Percentiles rank a stretch among this genome's conserved stretches.
Conservation (phyloP, 37 sponge, comb jelly and placozoan species). For the Oscarella lobularis region DNA sequence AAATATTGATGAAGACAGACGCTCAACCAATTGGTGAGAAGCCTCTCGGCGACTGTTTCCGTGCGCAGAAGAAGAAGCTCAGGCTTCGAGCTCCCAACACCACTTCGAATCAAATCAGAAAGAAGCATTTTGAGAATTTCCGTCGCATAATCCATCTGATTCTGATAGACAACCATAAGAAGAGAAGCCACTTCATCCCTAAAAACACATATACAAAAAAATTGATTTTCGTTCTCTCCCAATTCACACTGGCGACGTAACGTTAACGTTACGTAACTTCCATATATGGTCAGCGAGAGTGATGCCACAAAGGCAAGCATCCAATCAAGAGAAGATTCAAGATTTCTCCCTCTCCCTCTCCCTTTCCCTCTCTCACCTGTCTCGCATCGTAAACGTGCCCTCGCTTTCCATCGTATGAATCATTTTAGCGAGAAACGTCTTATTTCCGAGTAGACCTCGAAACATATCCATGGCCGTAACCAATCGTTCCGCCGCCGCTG, state of each 20-base stretch:
- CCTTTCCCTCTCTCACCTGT: too few relatives aligned
- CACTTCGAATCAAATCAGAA: constrained; percentile 3
- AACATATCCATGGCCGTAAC: not conserved
- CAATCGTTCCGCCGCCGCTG: too few relatives aligned
- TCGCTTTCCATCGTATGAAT: constrained; percentile 11
- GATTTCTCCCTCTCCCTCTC: too few relatives aligned
- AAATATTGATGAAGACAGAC: constrained; percentile 71
- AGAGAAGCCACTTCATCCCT: constrained; percentile 51
- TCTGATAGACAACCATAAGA: constrained; percentile 48
- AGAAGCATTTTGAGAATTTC: constrained; percentile 44
- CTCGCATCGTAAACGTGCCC: constrained; percentile 3
- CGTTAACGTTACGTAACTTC: too few relatives aligned
- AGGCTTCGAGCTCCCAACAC: not conserved
- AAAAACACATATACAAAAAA: too few relatives aligned
- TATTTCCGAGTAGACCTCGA: constrained; percentile 4
- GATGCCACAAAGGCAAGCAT: too few relatives aligned
- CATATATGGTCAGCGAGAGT: too few relatives aligned
- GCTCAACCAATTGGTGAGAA: constrained; percentile 86
- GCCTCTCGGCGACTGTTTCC: constrained; percentile 73
- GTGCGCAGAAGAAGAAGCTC: constrained; percentile 5
- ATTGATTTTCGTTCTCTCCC: too few relatives aligned
- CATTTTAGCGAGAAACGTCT: constrained; percentile 14
- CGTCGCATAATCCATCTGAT: constrained; percentile 57
- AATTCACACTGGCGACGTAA: too few relatives aligned
- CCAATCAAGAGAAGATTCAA: too few relatives aligned